A percentile compares a stretch with the other conserved stretches of the same genome.
phyloP scores from a whole-genome alignment of 2,797 vertebrate species.

The Halcyon chelicuti region DNA sequence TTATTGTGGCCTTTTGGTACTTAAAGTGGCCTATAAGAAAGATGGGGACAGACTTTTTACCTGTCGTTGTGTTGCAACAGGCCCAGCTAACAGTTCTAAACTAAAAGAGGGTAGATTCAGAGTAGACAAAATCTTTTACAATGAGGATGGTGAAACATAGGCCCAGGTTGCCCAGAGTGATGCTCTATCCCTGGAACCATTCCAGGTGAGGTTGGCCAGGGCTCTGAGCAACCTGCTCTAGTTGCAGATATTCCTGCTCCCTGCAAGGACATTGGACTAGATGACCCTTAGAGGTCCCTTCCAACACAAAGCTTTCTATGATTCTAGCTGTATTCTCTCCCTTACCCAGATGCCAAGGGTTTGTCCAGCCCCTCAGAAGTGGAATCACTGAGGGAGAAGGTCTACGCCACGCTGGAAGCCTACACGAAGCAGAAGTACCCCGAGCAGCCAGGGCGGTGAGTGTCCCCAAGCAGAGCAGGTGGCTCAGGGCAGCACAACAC shows the following conservation, averaged over 20 bases:
- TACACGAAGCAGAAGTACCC: slow-evolving; percentile 98
- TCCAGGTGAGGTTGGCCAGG: background rate
- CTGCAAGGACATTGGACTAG: background rate
- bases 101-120: background rate
- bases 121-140: background rate
- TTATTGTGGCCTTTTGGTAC: background rate
- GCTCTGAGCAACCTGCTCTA: background rate
- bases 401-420: slow-evolving; percentile 93
- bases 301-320: background rate
- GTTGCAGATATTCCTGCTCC: background rate
- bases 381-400: slow-evolving; percentile 91
- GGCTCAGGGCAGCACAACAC: background rate
- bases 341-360: slow-evolving; percentile 91
- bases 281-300: background rate
- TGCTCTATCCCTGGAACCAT: background rate
- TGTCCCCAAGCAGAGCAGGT: background rate
- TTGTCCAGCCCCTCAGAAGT: slow-evolving; percentile 92
- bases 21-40: background rate
- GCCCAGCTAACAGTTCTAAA: background rate
- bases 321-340: background rate
- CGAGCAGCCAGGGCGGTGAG: slow-evolving; percentile 93
- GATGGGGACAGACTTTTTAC: background rate
- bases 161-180: background rate
- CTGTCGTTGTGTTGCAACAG: background rate
- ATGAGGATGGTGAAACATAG: background rate